Evolutionary conservation across 2,113 vertebrate species (phyloP).

Genomic region (Crotalus tigris): DNA sequence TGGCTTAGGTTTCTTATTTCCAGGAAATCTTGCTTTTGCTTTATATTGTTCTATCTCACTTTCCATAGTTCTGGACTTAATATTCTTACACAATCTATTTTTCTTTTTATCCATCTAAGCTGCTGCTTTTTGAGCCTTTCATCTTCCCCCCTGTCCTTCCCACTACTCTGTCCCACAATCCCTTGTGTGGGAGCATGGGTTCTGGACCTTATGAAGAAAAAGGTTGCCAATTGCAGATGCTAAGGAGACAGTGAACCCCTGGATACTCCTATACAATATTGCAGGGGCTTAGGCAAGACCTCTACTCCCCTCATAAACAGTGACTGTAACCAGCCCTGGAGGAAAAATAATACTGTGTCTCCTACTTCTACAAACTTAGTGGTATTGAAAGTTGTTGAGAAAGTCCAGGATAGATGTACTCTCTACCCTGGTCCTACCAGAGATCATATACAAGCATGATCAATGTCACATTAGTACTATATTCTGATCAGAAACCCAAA

Average conservation of each 20-base stretch:
- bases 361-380: background rate
- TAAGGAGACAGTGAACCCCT: background rate
- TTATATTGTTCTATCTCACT: background rate
- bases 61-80: background rate
- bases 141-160: background rate
- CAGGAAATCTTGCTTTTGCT: background rate
- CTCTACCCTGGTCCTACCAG: background rate
- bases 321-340: background rate
- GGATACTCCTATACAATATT: background rate
- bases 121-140: background rate
- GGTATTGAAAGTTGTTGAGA: background rate
- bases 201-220: background rate
- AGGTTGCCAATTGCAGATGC: background rate
- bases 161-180: background rate
- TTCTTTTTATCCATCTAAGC: background rate
- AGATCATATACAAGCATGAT: background rate
- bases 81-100: background rate
- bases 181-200: background rate
- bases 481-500: background rate
- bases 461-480: background rate
- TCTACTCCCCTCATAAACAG: background rate
- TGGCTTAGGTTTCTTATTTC: background rate
- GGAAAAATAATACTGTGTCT: background rate
- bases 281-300: background rate
- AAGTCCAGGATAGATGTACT: background rate